Conservation (phyloP, 1,140 invertebrate species). For the Lordiphosa clarofinis region DNA sequence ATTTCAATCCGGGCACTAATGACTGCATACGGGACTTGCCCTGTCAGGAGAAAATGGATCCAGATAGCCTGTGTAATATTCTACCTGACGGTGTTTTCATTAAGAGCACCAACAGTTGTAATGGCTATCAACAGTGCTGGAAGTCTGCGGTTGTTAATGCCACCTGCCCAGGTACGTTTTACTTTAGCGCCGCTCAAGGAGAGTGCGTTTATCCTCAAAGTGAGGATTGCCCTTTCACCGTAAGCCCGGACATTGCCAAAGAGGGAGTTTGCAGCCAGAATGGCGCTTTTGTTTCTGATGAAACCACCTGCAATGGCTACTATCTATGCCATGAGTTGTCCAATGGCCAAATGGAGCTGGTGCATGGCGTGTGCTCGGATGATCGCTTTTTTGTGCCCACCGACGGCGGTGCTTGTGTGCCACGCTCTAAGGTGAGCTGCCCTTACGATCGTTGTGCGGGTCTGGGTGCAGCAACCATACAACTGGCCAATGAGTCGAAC, state of each 20-base stretch:
- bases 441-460: slow-evolving; percentile 60
- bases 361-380: slow-evolving; percentile 50
- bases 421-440: slow-evolving; percentile 48
- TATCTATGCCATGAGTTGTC: slow-evolving; percentile 42
- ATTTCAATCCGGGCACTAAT: slow-evolving; percentile 52
- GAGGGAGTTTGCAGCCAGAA: slow-evolving; percentile 33
- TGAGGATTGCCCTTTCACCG: slow-evolving; percentile 40
- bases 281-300: slow-evolving; percentile 57
- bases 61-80: slow-evolving; percentile 67
- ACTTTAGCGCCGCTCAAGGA: slow-evolving; percentile 43
- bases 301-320: slow-evolving; percentile 58
- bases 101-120: slow-evolving; percentile 47
- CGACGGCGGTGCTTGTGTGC: slow-evolving; percentile 53
- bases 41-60: slow-evolving; percentile 39
- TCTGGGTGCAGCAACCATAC: slow-evolving; percentile 48
- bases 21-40: slow-evolving; percentile 58
- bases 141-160: slow-evolving; percentile 34
- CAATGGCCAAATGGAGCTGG: slow-evolving; percentile 34
- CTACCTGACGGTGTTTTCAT: slow-evolving; percentile 66
- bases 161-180: slow-evolving; percentile 56
- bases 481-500: slow-evolving; percentile 57
- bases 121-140: slow-evolving; percentile 65
- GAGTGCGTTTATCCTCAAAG: slow-evolving; percentile 58
- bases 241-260: slow-evolving; percentile 13
- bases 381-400: slow-evolving; percentile 47